Percentiles rank a stretch among this genome's conserved stretches.
Evolutionary conservation across 1,140 invertebrate species (phyloP).

Genomic region (Drosophila kohkoa): DNA sequence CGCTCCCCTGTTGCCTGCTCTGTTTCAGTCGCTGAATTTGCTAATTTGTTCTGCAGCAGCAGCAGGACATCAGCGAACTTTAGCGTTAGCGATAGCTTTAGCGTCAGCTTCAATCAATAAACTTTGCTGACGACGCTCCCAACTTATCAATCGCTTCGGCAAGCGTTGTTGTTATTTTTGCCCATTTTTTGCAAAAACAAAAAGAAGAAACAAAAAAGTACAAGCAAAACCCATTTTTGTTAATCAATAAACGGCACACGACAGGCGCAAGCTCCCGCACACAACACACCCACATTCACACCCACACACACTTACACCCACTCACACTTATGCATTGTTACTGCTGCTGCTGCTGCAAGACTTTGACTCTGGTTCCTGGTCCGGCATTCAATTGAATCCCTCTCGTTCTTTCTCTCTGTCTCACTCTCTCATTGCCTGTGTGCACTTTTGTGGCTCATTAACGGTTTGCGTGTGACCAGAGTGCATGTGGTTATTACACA

Average conservation of each 20-base stretch:
- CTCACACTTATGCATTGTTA: constrained; percentile 17
- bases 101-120: constrained; percentile 64
- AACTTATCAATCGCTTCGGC: constrained; percentile 16
- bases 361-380: constrained; percentile 24
- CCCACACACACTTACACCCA: constrained; percentile 7
- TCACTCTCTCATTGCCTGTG: constrained; percentile 35
- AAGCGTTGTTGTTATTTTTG: constrained; percentile 24
- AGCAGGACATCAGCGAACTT: constrained; percentile 57
- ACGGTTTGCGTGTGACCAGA: constrained; percentile 71
- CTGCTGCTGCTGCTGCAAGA: constrained; percentile 59
- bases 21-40: constrained; percentile 23
- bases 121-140: constrained; percentile 28
- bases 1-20: background rate
- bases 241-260: constrained; percentile 79
- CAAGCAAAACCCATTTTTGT: constrained; percentile 47
- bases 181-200: constrained; percentile 49
- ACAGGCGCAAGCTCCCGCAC: constrained; percentile 53
- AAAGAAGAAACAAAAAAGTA: background rate
- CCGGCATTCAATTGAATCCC: constrained; percentile 19
- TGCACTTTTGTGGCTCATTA: constrained; percentile 81
- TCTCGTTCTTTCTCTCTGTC: background rate
- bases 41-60: constrained; percentile 41
- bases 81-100: constrained; percentile 15
- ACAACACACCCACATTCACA: constrained; percentile 24
- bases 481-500: constrained; percentile 66